These are phyloP conservation scores for Campylomormyrus numenius DNA, from an alignment of 2,113 vertebrate genomes.

Conservation along the genomic window DNA sequence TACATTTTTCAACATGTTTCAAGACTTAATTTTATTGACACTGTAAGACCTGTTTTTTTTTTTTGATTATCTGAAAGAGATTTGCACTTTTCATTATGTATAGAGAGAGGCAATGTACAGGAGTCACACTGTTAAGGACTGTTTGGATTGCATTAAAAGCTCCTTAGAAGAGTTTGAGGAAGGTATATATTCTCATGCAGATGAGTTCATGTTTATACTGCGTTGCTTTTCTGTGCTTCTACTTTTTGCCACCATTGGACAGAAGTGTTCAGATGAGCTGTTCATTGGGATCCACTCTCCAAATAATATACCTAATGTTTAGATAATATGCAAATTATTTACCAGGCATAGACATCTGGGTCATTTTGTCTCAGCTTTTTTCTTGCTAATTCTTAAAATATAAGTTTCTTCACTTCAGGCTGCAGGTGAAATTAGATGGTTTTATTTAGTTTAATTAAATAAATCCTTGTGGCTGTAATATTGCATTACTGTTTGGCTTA, in stretches of 20 bases:
- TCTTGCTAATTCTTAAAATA: neutral
- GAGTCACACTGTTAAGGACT: slow-evolving; percentile 29
- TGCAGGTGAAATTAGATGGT: neutral
- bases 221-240: neutral
- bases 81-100: slow-evolving; percentile 53
- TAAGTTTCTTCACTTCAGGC: slow-evolving; percentile 1
- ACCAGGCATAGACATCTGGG: neutral
- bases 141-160: slow-evolving; percentile 33
- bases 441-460: slow-evolving; percentile 15
- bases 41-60: slow-evolving; percentile 27
- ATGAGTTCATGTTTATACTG: slow-evolving; percentile 30
- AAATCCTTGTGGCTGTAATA: neutral
- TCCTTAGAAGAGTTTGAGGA: slow-evolving; percentile 35
- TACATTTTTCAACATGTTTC: neutral
- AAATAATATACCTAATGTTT: neutral
- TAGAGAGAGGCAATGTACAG: slow-evolving; percentile 54
- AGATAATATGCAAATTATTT: neutral
- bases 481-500: slow-evolving; percentile 12
- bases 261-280: neutral
- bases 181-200: slow-evolving; percentile 53
- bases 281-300: neutral
- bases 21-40: neutral
- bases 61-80: slow-evolving; percentile 59
- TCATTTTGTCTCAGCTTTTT: neutral
- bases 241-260: neutral